phyloP scores from a whole-genome alignment of 2,888 invertebrate species.

The Mythimna vitellina region DNA sequence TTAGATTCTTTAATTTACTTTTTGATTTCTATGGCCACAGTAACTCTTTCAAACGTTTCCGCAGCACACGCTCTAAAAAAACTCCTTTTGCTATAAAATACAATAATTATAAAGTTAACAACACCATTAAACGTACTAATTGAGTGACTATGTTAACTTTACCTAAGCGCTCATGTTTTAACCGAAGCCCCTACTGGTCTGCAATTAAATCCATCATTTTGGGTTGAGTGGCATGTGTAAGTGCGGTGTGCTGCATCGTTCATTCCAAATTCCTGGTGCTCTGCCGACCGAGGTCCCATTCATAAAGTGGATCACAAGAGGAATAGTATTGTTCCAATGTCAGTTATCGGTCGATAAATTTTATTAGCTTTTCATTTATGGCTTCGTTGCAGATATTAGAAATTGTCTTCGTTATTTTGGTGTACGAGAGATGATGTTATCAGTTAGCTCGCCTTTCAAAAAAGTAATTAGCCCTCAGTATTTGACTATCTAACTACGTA shows the following conservation, averaged over 20 bases:
- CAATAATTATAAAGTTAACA: too few relatives aligned
- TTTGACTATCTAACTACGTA: too few relatives aligned
- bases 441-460: too few relatives aligned
- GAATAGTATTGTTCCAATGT: slow-evolving; percentile 62
- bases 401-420: slow-evolving; percentile 36
- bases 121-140: neutral
- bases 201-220: slow-evolving; percentile 46
- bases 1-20: too few relatives aligned
- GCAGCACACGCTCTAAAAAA: too few relatives aligned
- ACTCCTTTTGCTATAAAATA: too few relatives aligned
- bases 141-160: neutral
- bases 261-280: slow-evolving; percentile 51
- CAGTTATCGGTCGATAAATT: slow-evolving; percentile 60
- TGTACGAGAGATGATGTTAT: neutral
- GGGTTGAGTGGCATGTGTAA: slow-evolving; percentile 43
- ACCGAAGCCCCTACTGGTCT: slow-evolving; percentile 2
- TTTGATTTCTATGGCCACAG: too few relatives aligned
- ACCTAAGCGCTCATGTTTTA: slow-evolving; percentile 1
- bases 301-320: slow-evolving; percentile 61
- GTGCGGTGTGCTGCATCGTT: slow-evolving; percentile 51
- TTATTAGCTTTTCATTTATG: slow-evolving; percentile 51
- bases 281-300: slow-evolving; percentile 48
- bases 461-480: too few relatives aligned
- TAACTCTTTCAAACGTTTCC: too few relatives aligned
- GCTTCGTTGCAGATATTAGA: slow-evolving; percentile 30